Percentiles rank a stretch among this genome's conserved stretches.
These are phyloP conservation scores for Anoplophora glabripennis DNA, from an alignment of 1,140 invertebrate genomes.

Conservation along the genomic window DNA sequence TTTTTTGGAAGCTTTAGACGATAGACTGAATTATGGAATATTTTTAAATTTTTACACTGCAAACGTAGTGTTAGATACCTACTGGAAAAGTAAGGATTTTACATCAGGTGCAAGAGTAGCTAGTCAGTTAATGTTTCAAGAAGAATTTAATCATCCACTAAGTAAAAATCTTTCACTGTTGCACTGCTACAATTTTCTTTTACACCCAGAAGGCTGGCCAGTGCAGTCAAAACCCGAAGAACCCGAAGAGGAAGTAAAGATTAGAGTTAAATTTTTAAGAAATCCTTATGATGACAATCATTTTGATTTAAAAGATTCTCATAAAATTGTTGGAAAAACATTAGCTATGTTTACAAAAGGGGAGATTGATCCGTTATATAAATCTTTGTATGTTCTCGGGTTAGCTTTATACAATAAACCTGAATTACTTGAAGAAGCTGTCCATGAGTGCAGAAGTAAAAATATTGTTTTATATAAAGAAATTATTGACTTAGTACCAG, in stretches of 20 bases:
- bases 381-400: slow-evolving; percentile 68
- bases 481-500: slow-evolving; percentile 49
- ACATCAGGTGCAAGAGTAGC: slow-evolving; percentile 74
- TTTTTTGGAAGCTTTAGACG: slow-evolving; percentile 70
- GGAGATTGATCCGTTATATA: slow-evolving; percentile 54
- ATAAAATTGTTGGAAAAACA: slow-evolving; percentile 75
- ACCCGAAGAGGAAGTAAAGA: slow-evolving; percentile 68
- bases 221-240: slow-evolving; percentile 46
- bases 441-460: slow-evolving; percentile 45
- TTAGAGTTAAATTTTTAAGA: slow-evolving; percentile 74
- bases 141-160: slow-evolving; percentile 75
- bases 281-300: slow-evolving; percentile 85
- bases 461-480: slow-evolving; percentile 49
- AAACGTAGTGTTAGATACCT: slow-evolving; percentile 80
- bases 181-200: slow-evolving; percentile 73
- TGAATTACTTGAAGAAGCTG: slow-evolving; percentile 53
- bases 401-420: slow-evolving; percentile 67
- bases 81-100: slow-evolving; percentile 69
- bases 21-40: slow-evolving; percentile 84
- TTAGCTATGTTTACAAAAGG: slow-evolving; percentile 60
- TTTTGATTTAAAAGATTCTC: slow-evolving; percentile 73
- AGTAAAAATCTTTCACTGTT: slow-evolving; percentile 68
- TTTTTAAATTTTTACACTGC: slow-evolving; percentile 78
- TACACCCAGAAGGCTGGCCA: slow-evolving; percentile 57
- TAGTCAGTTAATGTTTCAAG: slow-evolving; percentile 81